phyloP scores from a whole-genome alignment of 2,113 vertebrate genomes.

The Pelodiscus sinensis region DNA sequence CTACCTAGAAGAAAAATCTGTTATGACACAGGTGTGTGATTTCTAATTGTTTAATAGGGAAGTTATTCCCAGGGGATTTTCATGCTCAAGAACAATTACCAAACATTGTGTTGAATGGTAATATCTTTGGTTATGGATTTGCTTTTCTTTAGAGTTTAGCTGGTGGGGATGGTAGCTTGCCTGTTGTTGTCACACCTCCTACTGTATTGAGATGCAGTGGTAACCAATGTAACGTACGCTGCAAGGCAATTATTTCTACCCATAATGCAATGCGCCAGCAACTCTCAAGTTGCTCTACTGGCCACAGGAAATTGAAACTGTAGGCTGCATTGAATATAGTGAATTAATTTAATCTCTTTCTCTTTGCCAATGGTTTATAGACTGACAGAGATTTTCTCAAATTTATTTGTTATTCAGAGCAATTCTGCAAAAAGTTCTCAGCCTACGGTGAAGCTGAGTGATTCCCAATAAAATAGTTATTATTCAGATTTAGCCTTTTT shows the following conservation, averaged over 20 bases:
- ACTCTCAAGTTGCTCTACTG: not conserved
- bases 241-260: not conserved
- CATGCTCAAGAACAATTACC: conserved; percentile 46
- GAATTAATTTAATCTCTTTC: conserved; percentile 14
- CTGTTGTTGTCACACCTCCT: not conserved
- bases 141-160: conserved; percentile 24
- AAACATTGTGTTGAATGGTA: not conserved
- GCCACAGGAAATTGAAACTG: not conserved
- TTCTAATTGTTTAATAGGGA: conserved; percentile 25
- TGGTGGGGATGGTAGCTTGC: not conserved
- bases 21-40: not conserved
- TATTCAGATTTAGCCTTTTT: conserved; percentile 6
- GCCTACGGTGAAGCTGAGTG: not conserved
- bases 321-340: not conserved
- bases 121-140: conserved; percentile 52
- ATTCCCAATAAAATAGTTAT: conserved; percentile 32
- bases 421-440: conserved; percentile 21
- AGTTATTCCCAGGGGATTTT: conserved; percentile 17
- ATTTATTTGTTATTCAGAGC: conserved; percentile 37
- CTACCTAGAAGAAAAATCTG: not conserved
- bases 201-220: not conserved
- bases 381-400: not conserved
- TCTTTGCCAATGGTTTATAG: conserved; percentile 1
- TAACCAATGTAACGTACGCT: not conserved
- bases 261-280: not conserved